Percentiles rank a stretch among this genome's conserved stretches.
These are phyloP conservation scores for Nyctibius grandis DNA, from an alignment of 2,797 vertebrate species.

Conservation along the genomic window DNA sequence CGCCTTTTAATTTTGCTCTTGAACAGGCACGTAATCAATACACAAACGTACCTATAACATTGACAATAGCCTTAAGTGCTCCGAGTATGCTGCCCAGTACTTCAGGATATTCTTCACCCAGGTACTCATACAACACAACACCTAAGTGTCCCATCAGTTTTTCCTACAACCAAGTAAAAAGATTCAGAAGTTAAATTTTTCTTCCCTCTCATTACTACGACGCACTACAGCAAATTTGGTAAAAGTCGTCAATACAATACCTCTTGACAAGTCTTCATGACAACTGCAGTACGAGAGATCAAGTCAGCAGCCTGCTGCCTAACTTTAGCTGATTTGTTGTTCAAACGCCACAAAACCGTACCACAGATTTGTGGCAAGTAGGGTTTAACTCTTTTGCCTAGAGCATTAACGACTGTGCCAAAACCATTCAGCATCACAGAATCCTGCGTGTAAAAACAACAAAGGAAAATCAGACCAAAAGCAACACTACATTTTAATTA, in stretches of 20 bases:
- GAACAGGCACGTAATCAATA: neutral
- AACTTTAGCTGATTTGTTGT: conserved; percentile 99
- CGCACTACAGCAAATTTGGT: neutral
- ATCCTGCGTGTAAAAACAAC: conserved; percentile 77
- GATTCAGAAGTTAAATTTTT: neutral
- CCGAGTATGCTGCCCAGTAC: conserved; percentile 98
- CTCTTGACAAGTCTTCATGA: conserved; percentile 99
- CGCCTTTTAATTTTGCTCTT: neutral
- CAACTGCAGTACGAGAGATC: conserved; percentile 97
- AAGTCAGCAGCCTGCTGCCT: conserved; percentile 97
- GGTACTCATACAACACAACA: conserved; percentile 97
- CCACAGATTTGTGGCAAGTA: conserved; percentile 99
- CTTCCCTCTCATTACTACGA: neutral
- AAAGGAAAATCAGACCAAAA: neutral
- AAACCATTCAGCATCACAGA: conserved; percentile 99
- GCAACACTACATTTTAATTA: neutral
- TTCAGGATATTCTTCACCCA: conserved; percentile 98
- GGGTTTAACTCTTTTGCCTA: conserved; percentile 97
- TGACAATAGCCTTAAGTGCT: conserved; percentile 97
- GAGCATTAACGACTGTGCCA: conserved; percentile 97
- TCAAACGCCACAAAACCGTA: conserved; percentile 98
- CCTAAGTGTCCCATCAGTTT: conserved; percentile 99
- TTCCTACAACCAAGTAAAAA: conserved; percentile 78
- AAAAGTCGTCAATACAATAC: conserved; percentile 71
- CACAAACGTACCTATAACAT: conserved; percentile 89